Conservation (phyloP, 2,797 vertebrate genomes). For the Premnoplex brunnescens region DNA sequence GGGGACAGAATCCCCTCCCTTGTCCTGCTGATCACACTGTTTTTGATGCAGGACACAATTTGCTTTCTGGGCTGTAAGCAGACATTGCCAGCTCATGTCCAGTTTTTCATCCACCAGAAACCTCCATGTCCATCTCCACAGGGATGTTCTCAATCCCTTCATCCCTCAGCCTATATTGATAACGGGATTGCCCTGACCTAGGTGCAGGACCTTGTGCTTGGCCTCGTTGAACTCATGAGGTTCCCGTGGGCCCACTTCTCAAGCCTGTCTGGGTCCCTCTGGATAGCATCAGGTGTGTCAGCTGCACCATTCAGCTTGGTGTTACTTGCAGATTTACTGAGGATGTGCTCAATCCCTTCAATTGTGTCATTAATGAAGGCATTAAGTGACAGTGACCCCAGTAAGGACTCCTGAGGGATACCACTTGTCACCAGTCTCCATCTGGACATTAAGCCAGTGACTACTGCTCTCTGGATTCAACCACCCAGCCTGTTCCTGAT, state of each 20-base stretch:
- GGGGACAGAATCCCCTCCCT: neutral
- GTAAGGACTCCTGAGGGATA: neutral
- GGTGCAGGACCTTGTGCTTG: neutral
- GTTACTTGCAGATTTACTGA: neutral
- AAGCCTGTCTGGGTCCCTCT: neutral
- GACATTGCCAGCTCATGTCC: neutral
- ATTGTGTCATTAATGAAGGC: neutral
- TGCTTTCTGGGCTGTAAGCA: neutral
- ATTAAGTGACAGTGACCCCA: neutral
- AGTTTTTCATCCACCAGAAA: neutral
- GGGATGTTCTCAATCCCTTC: neutral
- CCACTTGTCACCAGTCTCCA: neutral
- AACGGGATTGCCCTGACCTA: neutral
- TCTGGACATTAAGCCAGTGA: neutral
- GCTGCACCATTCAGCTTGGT: neutral
- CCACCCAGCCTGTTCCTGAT: neutral
- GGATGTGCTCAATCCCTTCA: neutral
- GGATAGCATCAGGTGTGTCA: neutral
- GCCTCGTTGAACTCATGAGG: neutral
- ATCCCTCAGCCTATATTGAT: neutral
- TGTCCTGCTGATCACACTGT: neutral
- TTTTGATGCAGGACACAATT: neutral
- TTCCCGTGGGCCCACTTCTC: neutral
- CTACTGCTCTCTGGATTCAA: neutral
- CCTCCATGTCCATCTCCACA: neutral